phyloP scores from a whole-genome alignment of 1,140 invertebrate genomes.

The Oncopodura yosiiana region DNA sequence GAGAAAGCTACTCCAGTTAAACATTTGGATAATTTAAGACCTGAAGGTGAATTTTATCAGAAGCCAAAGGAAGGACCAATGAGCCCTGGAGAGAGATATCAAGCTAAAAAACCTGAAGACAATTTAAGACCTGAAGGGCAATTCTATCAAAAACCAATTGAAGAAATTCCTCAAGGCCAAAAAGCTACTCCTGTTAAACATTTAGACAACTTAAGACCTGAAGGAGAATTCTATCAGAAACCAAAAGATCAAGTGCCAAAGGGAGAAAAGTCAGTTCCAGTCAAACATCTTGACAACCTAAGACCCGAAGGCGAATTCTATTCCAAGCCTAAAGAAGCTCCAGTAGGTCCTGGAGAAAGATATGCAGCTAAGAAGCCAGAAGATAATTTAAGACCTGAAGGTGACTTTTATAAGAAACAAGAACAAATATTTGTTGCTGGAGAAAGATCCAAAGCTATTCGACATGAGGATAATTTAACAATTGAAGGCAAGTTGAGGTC shows the following conservation, averaged over 20 bases:
- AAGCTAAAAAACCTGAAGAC: slow-evolving; percentile 40
- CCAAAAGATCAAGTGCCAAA: not conserved
- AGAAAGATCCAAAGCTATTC: slow-evolving; percentile 42
- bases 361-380: slow-evolving; percentile 39
- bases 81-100: slow-evolving; percentile 21
- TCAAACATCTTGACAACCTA: slow-evolving; percentile 51
- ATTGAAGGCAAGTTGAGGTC: slow-evolving; percentile 50
- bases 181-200: slow-evolving; percentile 20
- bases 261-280: not conserved
- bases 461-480: slow-evolving; percentile 45
- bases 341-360: slow-evolving; percentile 37
- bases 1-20: slow-evolving; percentile 14
- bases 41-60: slow-evolving; percentile 39
- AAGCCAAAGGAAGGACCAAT: slow-evolving; percentile 13
- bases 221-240: slow-evolving; percentile 27
- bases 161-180: slow-evolving; percentile 11
- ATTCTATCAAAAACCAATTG: not conserved
- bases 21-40: slow-evolving; percentile 36
- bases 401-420: slow-evolving; percentile 39
- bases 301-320: slow-evolving; percentile 43
- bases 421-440: slow-evolving; percentile 34
- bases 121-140: slow-evolving; percentile 11
- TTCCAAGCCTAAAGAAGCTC: slow-evolving; percentile 17
- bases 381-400: slow-evolving; percentile 45
- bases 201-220: slow-evolving; percentile 33